Evolutionary conservation across 2,888 invertebrate species (phyloP).

Genomic region (Meliscaeva auricollis): DNA sequence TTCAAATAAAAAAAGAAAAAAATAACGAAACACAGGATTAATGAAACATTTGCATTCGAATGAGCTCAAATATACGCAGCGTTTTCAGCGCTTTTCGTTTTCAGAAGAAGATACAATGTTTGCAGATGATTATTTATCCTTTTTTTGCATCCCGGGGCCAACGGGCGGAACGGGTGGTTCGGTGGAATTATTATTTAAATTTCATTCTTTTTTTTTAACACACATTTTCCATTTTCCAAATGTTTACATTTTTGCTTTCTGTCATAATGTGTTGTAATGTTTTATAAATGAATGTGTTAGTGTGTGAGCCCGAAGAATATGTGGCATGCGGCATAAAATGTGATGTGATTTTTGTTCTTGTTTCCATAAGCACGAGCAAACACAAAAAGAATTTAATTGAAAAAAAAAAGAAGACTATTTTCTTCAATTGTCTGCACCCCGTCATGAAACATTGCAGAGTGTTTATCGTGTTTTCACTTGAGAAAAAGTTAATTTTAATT

Average conservation of each 20-base stretch:
- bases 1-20: slow-evolving; percentile 43
- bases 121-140: slow-evolving; percentile 4
- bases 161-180: too few relatives aligned
- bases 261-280: slow-evolving; percentile 29
- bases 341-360: background rate
- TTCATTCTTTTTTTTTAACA: slow-evolving; percentile 36
- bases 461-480: too few relatives aligned
- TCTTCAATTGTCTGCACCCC: background rate
- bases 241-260: slow-evolving; percentile 33
- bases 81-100: slow-evolving; percentile 18
- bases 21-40: slow-evolving; percentile 65
- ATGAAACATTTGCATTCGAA: slow-evolving; percentile 70
- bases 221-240: slow-evolving; percentile 64
- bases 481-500: too few relatives aligned
- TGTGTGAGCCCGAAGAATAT: too few relatives aligned
- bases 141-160: slow-evolving; percentile 5
- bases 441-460: too few relatives aligned
- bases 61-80: slow-evolving; percentile 39
- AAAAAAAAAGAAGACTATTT: background rate
- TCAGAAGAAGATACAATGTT: slow-evolving; percentile 13
- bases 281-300: slow-evolving; percentile 17
- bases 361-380: background rate
- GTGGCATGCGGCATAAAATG: background rate
- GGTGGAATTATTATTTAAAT: slow-evolving; percentile 44
- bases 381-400: too few relatives aligned